Percentiles rank a stretch among this genome's conserved stretches.
These are phyloP conservation scores for Cephus cinctus DNA, from an alignment of 1,140 invertebrate species.

Conservation along the genomic window DNA sequence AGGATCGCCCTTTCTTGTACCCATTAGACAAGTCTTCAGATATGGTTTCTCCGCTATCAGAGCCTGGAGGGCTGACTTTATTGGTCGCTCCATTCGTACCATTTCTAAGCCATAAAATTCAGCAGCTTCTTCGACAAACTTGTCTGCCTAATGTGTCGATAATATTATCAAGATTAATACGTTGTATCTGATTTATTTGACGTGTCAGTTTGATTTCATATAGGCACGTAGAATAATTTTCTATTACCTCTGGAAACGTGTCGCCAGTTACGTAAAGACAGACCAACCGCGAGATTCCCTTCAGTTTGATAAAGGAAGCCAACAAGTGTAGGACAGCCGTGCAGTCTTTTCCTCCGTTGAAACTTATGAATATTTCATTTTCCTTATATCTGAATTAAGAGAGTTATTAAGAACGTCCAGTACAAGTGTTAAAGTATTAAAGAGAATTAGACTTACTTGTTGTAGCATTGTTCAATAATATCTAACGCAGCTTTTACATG, in stretches of 20 bases:
- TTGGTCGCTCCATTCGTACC: slow-evolving; percentile 66
- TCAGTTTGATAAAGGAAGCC: slow-evolving; percentile 63
- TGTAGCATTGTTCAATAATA: slow-evolving; percentile 41
- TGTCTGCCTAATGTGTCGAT: slow-evolving; percentile 69
- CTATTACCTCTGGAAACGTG: slow-evolving; percentile 72
- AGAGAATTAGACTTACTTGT: slow-evolving; percentile 31
- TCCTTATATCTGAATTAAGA: slow-evolving; percentile 57
- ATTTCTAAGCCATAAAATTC: slow-evolving; percentile 74
- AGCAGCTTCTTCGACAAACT: slow-evolving; percentile 74
- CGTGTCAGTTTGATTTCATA: no score
- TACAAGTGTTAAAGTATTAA: background rate
- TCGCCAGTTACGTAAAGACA: slow-evolving; percentile 61
- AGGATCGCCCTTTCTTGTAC: slow-evolving; percentile 83
- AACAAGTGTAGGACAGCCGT: slow-evolving; percentile 83
- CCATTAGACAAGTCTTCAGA: slow-evolving; percentile 85
- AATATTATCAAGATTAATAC: no score
- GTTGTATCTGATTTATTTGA: no score
- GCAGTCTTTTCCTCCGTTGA: slow-evolving; percentile 98
- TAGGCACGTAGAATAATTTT: background rate
- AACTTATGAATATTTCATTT: slow-evolving; percentile 82
- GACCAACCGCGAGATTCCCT: slow-evolving; percentile 29
- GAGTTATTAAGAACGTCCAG: slow-evolving; percentile 11
- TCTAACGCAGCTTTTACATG: slow-evolving; percentile 35
- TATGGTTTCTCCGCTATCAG: slow-evolving; percentile 64
- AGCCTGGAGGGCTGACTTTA: slow-evolving; percentile 68